These are phyloP conservation scores for Sturmia bella DNA, from an alignment of 2,888 invertebrate species.

Conservation along the genomic window DNA sequence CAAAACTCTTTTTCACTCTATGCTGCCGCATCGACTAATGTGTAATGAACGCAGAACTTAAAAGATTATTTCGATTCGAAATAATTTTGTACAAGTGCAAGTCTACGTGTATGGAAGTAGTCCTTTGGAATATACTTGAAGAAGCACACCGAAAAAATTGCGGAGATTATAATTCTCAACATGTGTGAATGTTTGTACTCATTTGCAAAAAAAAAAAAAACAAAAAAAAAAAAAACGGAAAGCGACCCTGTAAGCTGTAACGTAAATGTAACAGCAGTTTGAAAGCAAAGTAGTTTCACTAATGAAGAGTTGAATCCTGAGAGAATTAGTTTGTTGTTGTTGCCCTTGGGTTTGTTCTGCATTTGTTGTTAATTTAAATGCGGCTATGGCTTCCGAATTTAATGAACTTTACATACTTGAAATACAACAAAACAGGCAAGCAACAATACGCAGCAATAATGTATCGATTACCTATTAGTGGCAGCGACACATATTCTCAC, in stretches of 20 bases:
- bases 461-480: constrained; percentile 72
- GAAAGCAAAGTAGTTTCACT: constrained; percentile 8
- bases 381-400: constrained; percentile 73
- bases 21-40: too few species aligned
- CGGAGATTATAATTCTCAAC: constrained; percentile 50
- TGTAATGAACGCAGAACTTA: too few species aligned
- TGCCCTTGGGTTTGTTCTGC: constrained; percentile 8
- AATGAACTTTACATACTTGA: constrained; percentile 72
- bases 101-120: not conserved
- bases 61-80: too few species aligned
- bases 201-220: not conserved
- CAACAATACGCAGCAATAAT: constrained; percentile 58
- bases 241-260: not conserved
- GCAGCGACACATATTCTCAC: constrained; percentile 51
- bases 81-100: not conserved
- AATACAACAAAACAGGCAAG: constrained; percentile 52
- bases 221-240: constrained; percentile 20
- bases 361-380: constrained; percentile 66
- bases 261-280: constrained; percentile 7
- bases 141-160: constrained; percentile 25
- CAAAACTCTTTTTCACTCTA: too few species aligned
- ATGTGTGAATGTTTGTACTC: not conserved
- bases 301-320: constrained; percentile 64
- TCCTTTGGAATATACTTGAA: constrained; percentile 12
- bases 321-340: constrained; percentile 19